A percentile compares a stretch with the other conserved stretches of the same genome.
These are phyloP conservation scores for Valencia hispanica DNA, from an alignment of 2,797 vertebrate genomes.

Conservation along the genomic window DNA sequence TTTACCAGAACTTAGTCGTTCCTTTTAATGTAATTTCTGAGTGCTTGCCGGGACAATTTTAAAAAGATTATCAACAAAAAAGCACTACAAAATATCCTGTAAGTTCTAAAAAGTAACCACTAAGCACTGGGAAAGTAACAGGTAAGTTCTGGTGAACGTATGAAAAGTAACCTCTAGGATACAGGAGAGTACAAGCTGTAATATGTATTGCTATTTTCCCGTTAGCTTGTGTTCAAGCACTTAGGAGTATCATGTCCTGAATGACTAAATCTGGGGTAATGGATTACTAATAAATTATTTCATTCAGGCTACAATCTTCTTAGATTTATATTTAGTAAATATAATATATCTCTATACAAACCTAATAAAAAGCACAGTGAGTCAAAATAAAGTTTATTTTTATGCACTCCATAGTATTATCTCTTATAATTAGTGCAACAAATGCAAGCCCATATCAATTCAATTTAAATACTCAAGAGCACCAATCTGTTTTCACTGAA, in stretches of 20 bases:
- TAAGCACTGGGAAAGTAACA: not conserved
- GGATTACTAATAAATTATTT: conserved; percentile 1
- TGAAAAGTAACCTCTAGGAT: not conserved
- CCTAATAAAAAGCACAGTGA: conserved; percentile 3
- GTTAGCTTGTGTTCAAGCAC: not conserved
- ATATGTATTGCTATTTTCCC: not conserved
- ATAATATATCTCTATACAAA: not conserved
- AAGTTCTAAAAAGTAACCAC: not conserved
- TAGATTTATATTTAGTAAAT: not conserved
- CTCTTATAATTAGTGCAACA: conserved; percentile 11
- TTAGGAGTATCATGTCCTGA: not conserved
- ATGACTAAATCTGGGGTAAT: not conserved
- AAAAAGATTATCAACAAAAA: no score
- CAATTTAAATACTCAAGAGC: conserved; percentile 2
- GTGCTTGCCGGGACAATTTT: no score
- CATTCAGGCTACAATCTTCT: not conserved
- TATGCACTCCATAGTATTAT: conserved; percentile 49
- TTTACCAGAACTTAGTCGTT: no score
- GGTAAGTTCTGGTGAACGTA: not conserved
- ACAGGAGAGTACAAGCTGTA: not conserved
- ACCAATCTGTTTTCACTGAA: conserved; percentile 1
- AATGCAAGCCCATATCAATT: conserved; percentile 30
- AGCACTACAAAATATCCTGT: not conserved
- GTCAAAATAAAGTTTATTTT: conserved; percentile 3
- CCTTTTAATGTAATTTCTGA: no score